Conservation (phyloP, 2,888 invertebrate species). For the Hydriomena furcata region DNA sequence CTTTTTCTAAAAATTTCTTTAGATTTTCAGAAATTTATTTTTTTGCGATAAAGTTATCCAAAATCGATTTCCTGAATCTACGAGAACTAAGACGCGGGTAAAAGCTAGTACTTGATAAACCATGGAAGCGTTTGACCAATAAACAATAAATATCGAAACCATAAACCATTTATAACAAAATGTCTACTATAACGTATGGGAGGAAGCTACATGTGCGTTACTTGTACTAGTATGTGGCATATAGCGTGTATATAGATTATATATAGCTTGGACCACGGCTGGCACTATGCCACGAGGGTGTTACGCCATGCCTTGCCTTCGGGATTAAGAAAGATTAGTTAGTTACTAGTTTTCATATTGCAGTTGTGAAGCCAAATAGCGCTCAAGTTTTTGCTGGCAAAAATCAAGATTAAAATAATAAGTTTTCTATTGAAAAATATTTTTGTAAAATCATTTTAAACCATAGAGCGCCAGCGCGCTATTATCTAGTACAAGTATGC, state of each 20-base stretch:
- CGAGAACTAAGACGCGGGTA: too few species aligned
- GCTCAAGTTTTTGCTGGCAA: background rate
- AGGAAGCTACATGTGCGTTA: constrained; percentile 23
- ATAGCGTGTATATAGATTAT: constrained; percentile 8
- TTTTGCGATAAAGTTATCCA: too few species aligned
- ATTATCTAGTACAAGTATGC: too few species aligned
- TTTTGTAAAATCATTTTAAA: too few species aligned
- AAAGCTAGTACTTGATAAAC: constrained; percentile 1
- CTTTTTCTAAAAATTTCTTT: too few species aligned
- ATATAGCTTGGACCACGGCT: constrained; percentile 28
- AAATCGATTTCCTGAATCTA: too few species aligned
- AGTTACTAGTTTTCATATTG: constrained; percentile 17
- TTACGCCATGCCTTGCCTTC: constrained; percentile 27
- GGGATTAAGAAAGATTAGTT: constrained; percentile 31
- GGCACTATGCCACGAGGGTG: constrained; percentile 45
- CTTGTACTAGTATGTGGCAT: background rate
- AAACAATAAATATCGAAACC: constrained; percentile 20
- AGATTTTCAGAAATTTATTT: too few species aligned
- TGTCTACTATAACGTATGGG: constrained; percentile 21
- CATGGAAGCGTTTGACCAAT: constrained; percentile 14
- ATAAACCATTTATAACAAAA: constrained; percentile 20
- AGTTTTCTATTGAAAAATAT: too few species aligned
- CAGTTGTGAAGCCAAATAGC: constrained; percentile 10
- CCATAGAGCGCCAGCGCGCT: too few species aligned
- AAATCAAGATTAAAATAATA: too few species aligned